phyloP scores from a whole-genome alignment of 2,888 invertebrate species.

The Drosophila leonis region DNA sequence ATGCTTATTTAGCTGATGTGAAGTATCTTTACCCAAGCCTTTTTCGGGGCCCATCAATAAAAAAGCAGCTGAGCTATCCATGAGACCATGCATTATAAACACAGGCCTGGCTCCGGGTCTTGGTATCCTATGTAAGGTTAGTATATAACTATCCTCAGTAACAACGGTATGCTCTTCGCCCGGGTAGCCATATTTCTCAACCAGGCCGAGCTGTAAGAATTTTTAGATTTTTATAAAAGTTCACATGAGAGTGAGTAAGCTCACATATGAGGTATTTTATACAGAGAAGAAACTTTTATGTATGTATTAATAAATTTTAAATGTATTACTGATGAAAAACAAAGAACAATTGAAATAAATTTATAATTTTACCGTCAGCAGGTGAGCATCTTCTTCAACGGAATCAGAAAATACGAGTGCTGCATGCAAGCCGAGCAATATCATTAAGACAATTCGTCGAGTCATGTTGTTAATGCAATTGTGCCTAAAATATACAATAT shows the following conservation, averaged over 20 bases:
- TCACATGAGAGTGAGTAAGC: not conserved
- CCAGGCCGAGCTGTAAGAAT: not conserved
- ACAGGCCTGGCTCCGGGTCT: conserved; percentile 86
- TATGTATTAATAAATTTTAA: no score
- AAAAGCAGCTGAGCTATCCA: conserved; percentile 91
- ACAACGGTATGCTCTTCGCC: conserved; percentile 88
- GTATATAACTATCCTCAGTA: conserved; percentile 92
- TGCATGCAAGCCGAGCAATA: conserved; percentile 17
- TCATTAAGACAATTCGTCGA: not conserved
- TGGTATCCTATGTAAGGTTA: conserved; percentile 91
- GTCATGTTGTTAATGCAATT: conserved; percentile 7
- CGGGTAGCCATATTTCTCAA: conserved; percentile 88
- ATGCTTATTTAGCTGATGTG: not conserved
- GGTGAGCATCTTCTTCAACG: conserved; percentile 38
- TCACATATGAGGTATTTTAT: no score
- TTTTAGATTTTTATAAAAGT: not conserved
- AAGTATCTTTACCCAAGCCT: conserved; percentile 87
- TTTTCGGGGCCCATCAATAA: conserved; percentile 89
- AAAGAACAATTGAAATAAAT: no score
- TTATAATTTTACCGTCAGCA: conserved; percentile 18
- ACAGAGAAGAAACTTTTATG: no score
- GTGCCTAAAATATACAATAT: not conserved
- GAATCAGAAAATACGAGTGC: not conserved
- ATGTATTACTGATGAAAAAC: no score
- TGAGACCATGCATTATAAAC: conserved; percentile 90